Evolutionary conservation across 2,797 vertebrate genomes (phyloP).

Genomic region (Pantherophis alleghaniensis): DNA sequence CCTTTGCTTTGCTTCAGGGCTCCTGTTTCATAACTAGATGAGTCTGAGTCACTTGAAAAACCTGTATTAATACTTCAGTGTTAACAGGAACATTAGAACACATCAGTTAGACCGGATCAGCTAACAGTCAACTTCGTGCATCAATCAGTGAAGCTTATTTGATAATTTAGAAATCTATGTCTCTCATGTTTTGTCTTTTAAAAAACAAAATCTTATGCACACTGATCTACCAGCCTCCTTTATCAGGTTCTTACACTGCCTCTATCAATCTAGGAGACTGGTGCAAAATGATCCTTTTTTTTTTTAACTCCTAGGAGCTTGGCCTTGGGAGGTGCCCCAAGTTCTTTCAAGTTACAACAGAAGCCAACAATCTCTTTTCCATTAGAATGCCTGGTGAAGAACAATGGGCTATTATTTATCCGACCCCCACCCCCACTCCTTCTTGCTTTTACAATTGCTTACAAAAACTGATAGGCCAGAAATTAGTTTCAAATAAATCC

Average conservation of each 20-base stretch:
- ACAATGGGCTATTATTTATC: not conserved
- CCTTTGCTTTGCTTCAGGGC: not conserved
- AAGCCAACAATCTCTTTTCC: not conserved
- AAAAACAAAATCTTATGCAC: not conserved
- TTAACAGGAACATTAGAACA: not conserved
- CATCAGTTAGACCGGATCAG: not conserved
- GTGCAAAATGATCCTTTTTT: not conserved
- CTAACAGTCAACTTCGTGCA: not conserved
- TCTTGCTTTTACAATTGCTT: not conserved
- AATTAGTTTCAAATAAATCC: not conserved
- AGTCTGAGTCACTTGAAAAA: not conserved
- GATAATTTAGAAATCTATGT: not conserved
- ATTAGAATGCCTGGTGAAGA: not conserved
- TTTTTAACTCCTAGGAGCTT: not conserved
- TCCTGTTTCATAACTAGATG: not conserved
- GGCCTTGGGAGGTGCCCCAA: not conserved
- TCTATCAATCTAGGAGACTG: not conserved
- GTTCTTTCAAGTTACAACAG: not conserved
- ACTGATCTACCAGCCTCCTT: not conserved
- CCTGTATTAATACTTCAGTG: not conserved
- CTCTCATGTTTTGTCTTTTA: not conserved
- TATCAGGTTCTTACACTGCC: not conserved
- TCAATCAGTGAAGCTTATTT: not conserved
- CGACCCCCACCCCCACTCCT: too few relatives aligned
- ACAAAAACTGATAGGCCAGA: not conserved